Base-by-base conservation (phyloP, 2,797 vertebrate genomes). In the Lutjanus argentimaculatus region DNA sequence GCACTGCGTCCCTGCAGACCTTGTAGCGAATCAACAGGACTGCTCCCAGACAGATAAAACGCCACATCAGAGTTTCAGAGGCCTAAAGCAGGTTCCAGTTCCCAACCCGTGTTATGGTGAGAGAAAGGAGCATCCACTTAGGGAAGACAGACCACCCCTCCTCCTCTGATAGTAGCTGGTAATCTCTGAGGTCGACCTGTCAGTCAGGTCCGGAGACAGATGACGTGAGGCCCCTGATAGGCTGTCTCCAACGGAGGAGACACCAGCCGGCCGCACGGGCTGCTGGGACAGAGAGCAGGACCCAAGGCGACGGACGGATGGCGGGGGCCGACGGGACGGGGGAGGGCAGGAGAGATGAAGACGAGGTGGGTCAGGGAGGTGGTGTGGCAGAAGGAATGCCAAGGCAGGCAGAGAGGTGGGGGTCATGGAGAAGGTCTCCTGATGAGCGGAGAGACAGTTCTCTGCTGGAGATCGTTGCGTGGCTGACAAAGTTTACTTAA, bases 401-500 rank as follows among this genome's bases (percentile, higher is more conserved):
- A 71, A 84, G 83, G 82, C 77, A 84, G 83, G 82, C 77, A 43
- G 71, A 78, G 85, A 68, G 83, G 68, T 17, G 89, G 86, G 84
- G 85, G 89, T 89, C 83, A 84, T 17, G 77, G 80, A 86, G 88
- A 80, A 83, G 86, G 89, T 91, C 88, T 91, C 85, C 86, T 82
- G 89, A 90, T 89, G 89, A 85, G 88, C 85, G 51, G 72, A 80
- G 92, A 93, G 94, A 93, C 89, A 80, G 87, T 42, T 80, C 89
- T 91, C 93, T 90, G 92, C 91, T 93, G 93, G 90, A 92, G 92
- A 90, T 93, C 78, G 82, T 84, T 91, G 88, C 66, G 19, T 68
- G 85, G 78, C 87, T 85, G 96, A 95, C 95, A 96, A 96, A 94
- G 97, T 98, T 98, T 97, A 97, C 89, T 93, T 93, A 91, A 91